Conservation (phyloP, 2,113 vertebrate genomes). For the Trematomus loennbergii region DNA sequence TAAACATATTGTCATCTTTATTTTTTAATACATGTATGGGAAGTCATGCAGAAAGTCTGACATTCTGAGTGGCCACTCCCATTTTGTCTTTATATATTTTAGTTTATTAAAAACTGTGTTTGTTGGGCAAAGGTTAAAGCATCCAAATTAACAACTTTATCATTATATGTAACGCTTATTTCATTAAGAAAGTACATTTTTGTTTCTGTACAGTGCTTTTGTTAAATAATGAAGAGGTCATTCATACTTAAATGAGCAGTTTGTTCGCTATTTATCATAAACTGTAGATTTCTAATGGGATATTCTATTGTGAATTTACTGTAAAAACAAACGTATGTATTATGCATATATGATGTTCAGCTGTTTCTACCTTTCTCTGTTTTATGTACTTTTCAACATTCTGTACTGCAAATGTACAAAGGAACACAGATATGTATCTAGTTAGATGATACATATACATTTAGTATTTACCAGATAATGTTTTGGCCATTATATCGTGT, state of each 20-base stretch:
- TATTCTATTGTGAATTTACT: constrained; percentile 5
- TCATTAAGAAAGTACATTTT: constrained; percentile 3
- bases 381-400: constrained; percentile 22
- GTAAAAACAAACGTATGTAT: constrained; percentile 11
- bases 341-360: constrained; percentile 9
- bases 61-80: background rate
- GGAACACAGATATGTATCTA: constrained; percentile 20
- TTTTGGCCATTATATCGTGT: constrained; percentile 30
- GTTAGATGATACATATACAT: background rate
- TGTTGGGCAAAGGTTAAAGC: background rate
- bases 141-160: background rate
- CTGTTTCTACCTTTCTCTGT: constrained; percentile 17
- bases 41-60: background rate
- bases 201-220: constrained; percentile 65
- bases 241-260: constrained; percentile 7
- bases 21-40: no score
- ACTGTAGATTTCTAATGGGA: background rate
- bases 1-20: no score
- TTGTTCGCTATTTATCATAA: constrained; percentile 6
- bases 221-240: constrained; percentile 21
- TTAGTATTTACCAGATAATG: constrained; percentile 11
- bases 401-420: constrained; percentile 31
- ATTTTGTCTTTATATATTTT: background rate
- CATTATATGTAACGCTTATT: background rate
- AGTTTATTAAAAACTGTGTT: background rate